Evolutionary conservation across 1,140 invertebrate species (phyloP), one percentile per base, ranked within the genome.

Genomic region (Solenopsis fugax): DNA sequence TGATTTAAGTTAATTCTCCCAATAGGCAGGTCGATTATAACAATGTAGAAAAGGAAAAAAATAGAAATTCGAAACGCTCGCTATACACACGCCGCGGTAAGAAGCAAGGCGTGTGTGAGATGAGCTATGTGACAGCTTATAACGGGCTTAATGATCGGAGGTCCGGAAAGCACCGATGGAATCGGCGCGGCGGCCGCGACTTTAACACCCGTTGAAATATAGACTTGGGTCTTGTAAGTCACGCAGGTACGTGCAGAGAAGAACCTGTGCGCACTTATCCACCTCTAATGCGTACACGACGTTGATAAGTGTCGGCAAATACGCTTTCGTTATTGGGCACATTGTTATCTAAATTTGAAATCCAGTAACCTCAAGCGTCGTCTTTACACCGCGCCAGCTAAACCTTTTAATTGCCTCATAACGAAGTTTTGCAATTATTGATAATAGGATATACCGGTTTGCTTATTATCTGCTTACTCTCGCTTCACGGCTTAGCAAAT

Each of bases 121-220:
- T 89, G 88, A 89, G 69, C 87, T 89, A 89, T 89, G 76, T 65
- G 88, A 89, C 88, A 89, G 88, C 82, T 86, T 86, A 41, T 89
- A 89, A 89, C 88, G 88, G 88, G 88, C 34, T 75, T 89, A 89
- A 87, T 78, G 88, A 89, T 89, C 87, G 81, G 64, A 77, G 64
- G 65, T 56, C 62, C 72, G 64, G 81, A 76, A 77, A 24, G 56
- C 37, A 37, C 13, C 48, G 87, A 85, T 88, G 87, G 67, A 89
- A 88, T 89, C 87, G 73, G 65, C 65, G n/a, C 29, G 29, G 29
- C 29, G 65, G 65, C 64, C 78, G 87, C 87, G 87, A 88, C 88
- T 89, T 88, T 86, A 89, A 88, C 81, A 76, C 67, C 12, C 45
- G 58, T 56, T 88, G 87, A 89, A 89, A 89, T 89, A 89, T 89